Conservation (phyloP, 2,888 invertebrate species). For the Griposia aprilina region DNA sequence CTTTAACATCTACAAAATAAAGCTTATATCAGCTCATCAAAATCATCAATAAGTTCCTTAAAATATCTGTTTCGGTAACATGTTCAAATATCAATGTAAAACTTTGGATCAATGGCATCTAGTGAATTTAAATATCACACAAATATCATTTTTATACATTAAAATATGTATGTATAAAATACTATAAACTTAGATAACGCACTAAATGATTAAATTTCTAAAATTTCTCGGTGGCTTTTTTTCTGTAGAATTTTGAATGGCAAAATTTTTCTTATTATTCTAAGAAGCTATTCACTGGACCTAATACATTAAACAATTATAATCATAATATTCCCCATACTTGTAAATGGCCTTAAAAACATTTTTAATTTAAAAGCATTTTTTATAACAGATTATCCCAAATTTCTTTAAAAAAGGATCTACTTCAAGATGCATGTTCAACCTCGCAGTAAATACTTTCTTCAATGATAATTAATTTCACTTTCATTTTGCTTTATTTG, state of each 20-base stretch:
- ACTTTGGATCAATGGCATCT: slow-evolving; percentile 75
- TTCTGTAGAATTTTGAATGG: slow-evolving; percentile 29
- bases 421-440: not conserved
- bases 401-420: not conserved
- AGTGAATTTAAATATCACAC: slow-evolving; percentile 66
- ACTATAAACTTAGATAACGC: slow-evolving; percentile 44
- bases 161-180: slow-evolving; percentile 30
- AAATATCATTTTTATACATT: slow-evolving; percentile 48
- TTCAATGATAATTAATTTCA: not conserved
- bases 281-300: not conserved
- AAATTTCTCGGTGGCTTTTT: slow-evolving; percentile 42
- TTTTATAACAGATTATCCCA: not conserved
- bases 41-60: slow-evolving; percentile 17
- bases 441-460: not conserved
- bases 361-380: not conserved
- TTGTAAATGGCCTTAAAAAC: not conserved
- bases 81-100: slow-evolving; percentile 56
- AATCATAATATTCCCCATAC: not conserved
- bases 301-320: not conserved
- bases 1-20: slow-evolving; percentile 19
- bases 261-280: not conserved
- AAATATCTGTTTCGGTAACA: slow-evolving; percentile 57
- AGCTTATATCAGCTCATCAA: slow-evolving; percentile 12
- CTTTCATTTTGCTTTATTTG: not conserved
- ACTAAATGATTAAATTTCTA: slow-evolving; percentile 7